phyloP scores from a whole-genome alignment of 2,113 vertebrate genomes.

The Tamias sibiricus region DNA sequence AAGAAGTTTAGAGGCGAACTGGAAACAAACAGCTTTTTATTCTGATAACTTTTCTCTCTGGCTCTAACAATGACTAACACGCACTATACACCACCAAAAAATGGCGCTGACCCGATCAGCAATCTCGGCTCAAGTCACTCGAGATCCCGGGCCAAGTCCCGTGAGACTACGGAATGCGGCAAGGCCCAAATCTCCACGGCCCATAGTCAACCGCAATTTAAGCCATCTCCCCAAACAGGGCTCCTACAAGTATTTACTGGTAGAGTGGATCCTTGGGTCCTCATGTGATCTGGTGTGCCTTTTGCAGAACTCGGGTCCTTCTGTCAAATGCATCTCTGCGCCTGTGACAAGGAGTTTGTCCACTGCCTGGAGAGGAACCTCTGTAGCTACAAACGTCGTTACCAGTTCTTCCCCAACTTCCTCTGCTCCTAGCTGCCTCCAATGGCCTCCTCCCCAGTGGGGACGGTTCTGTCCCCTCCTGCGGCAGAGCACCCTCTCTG shows the following conservation, averaged over 20 bases:
- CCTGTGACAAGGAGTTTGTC: constrained; percentile 66
- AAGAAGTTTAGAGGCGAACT: too few relatives aligned
- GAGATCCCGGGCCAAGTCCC: too few relatives aligned
- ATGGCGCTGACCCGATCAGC: too few relatives aligned
- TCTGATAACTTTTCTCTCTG: too few relatives aligned
- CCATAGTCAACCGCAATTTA: too few relatives aligned
- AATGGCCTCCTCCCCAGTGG: neutral
- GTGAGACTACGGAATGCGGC: too few relatives aligned
- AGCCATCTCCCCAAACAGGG: too few relatives aligned
- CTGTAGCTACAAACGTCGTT: constrained; percentile 35
- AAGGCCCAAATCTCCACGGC: too few relatives aligned
- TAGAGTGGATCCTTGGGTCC: fast-evolving
- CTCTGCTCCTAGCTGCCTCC: neutral
- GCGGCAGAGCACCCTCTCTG: fast-evolving
- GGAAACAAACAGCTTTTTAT: too few relatives aligned
- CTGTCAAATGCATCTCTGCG: constrained; percentile 26
- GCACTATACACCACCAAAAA: too few relatives aligned
- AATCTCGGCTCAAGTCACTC: too few relatives aligned
- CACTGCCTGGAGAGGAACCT: constrained; percentile 74
- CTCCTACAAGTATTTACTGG: fast-evolving
- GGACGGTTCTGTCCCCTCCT: neutral
- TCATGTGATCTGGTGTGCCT: neutral
- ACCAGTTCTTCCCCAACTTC: constrained; percentile 46
- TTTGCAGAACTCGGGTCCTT: neutral
- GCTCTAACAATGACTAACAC: too few relatives aligned